Percentiles rank a stretch among this genome's conserved stretches.
phyloP scores from a whole-genome alignment of 2,113 vertebrate species.

The Fukomys damarensis region DNA sequence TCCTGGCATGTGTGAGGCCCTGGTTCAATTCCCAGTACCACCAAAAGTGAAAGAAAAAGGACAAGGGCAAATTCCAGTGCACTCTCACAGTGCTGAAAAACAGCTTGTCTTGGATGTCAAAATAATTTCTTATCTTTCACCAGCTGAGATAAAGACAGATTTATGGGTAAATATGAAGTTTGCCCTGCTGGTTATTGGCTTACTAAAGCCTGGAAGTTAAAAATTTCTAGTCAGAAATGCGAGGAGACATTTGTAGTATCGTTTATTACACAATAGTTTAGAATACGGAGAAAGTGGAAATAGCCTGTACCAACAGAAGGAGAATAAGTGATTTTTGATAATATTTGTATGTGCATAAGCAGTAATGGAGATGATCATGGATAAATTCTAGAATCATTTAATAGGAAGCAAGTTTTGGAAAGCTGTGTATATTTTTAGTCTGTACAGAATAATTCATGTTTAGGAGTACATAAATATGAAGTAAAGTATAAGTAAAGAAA shows the following conservation, averaged over 20 bases:
- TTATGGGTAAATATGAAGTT: neutral
- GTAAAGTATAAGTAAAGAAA: neutral
- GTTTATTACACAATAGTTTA: neutral
- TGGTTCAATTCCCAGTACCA: neutral
- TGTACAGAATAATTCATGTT: neutral
- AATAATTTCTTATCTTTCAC: conserved; percentile 32
- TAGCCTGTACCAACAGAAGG: neutral
- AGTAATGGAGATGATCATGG: neutral
- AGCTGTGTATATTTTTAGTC: neutral
- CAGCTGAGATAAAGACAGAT: neutral
- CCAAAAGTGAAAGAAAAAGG: neutral
- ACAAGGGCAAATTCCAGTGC: neutral
- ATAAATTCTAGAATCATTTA: neutral
- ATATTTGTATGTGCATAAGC: neutral
- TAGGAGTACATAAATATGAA: conserved; percentile 11
- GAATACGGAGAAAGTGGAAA: neutral
- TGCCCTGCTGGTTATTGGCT: neutral
- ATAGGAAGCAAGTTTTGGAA: neutral
- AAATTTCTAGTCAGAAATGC: conserved; percentile 22
- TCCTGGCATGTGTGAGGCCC: neutral
- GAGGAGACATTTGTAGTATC: neutral
- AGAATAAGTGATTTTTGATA: conserved; percentile 21
- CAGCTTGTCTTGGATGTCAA: conserved; percentile 40
- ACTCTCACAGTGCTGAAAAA: conserved; percentile 3
- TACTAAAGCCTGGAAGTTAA: conserved; percentile 22